Evolutionary conservation across 1,140 invertebrate species (phyloP).

Genomic region (Leptinotarsa defecta): DNA sequence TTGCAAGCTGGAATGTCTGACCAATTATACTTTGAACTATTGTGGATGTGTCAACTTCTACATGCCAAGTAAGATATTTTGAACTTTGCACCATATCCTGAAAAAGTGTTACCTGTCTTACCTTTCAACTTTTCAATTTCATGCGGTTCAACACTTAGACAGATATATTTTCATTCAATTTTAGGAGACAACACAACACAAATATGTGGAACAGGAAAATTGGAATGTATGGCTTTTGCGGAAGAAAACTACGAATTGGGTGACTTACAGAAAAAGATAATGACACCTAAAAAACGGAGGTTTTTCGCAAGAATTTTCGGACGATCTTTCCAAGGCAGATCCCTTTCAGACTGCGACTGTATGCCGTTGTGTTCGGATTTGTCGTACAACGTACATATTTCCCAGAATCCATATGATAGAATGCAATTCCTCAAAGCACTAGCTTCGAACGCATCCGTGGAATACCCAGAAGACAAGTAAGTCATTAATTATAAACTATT

Average conservation of each 20-base stretch:
- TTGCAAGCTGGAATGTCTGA: constrained; percentile 55
- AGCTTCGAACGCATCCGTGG: too few relatives aligned
- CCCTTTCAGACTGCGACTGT: constrained; percentile 56
- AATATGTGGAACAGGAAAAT: constrained; percentile 48
- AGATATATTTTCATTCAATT: constrained; percentile 25
- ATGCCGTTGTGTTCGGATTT: constrained; percentile 55
- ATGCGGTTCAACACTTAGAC: too few relatives aligned
- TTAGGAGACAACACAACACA: constrained; percentile 49
- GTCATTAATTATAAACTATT: too few relatives aligned
- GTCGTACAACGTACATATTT: constrained; percentile 53
- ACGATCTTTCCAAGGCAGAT: background rate
- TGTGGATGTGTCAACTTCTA: constrained; percentile 54
- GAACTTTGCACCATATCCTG: background rate
- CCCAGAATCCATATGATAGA: constrained; percentile 39
- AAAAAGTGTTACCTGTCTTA: too few relatives aligned
- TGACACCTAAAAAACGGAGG: constrained; percentile 9
- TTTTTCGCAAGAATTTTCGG: background rate
- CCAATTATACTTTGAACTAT: constrained; percentile 48
- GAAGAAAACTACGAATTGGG: constrained; percentile 12
- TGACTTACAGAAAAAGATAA: constrained; percentile 13
- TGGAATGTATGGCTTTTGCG: constrained; percentile 11
- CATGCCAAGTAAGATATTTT: constrained; percentile 53
- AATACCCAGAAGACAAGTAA: too few relatives aligned
- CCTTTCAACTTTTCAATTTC: too few relatives aligned
- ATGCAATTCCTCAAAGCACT: background rate